Evolutionary conservation across 2,113 vertebrate species (phyloP).

Genomic region (Argyrosomus japonicus): DNA sequence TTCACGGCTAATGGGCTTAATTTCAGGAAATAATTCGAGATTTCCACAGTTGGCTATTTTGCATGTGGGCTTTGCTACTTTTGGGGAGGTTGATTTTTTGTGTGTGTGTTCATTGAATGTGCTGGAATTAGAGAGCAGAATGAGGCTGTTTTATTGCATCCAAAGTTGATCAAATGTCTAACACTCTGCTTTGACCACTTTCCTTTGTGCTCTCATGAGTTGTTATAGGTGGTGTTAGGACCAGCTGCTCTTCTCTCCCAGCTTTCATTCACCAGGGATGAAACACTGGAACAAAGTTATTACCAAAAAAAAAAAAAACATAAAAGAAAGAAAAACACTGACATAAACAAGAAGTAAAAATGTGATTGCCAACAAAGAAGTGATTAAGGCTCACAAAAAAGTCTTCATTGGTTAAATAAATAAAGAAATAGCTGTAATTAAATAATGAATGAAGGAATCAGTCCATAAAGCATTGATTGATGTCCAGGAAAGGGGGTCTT

Average conservation of each 20-base stretch:
- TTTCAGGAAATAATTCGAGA: conserved; percentile 81
- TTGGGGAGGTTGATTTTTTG: conserved; percentile 49
- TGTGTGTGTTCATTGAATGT: conserved; percentile 34
- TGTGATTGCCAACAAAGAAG: conserved; percentile 77
- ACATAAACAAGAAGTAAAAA: conserved; percentile 71
- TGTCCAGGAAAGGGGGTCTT: conserved; percentile 90
- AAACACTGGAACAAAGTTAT: conserved; percentile 66
- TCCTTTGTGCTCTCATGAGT: conserved; percentile 40
- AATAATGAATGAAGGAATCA: conserved; percentile 84
- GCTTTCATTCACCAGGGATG: conserved; percentile 43
- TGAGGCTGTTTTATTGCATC: conserved; percentile 24
- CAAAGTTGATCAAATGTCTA: conserved; percentile 52
- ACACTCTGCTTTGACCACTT: conserved; percentile 45
- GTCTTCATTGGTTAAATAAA: conserved; percentile 79
- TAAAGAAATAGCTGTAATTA: conserved; percentile 83
- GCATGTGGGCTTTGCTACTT: conserved; percentile 67
- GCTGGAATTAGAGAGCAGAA: conserved; percentile 52
- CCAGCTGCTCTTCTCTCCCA: conserved; percentile 16
- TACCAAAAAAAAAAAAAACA: conserved; percentile 30
- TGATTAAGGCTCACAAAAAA: conserved; percentile 80
- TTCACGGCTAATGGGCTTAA: conserved; percentile 83
- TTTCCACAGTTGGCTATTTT: conserved; percentile 79
- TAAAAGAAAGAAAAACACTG: conserved; percentile 54
- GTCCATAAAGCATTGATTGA: conserved; percentile 91
- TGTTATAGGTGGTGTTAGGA: conserved; percentile 33